Evolutionary conservation across 2,888 invertebrate species (phyloP).

Genomic region (Diaprepes abbreviatus): DNA sequence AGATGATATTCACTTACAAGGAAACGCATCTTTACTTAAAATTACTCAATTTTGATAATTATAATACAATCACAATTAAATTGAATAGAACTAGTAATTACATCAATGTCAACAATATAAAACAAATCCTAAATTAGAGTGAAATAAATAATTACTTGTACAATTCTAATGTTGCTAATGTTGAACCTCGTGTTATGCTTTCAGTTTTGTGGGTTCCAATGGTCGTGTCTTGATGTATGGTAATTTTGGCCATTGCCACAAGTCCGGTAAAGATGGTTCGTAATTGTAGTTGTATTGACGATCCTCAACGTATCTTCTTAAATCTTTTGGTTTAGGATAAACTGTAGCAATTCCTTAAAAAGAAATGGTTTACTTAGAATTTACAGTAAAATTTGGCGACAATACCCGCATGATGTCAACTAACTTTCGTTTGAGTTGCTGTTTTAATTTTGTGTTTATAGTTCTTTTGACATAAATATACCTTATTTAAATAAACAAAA

Average conservation of each 20-base stretch:
- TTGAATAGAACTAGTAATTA: not conserved
- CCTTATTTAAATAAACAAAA: too few species aligned
- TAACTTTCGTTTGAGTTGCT: too few species aligned
- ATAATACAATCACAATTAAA: constrained; percentile 11
- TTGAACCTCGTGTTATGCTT: constrained; percentile 27
- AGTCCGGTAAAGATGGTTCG: constrained; percentile 80
- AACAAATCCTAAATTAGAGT: constrained; percentile 6
- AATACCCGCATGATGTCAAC: too few species aligned
- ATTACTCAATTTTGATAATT: not conserved
- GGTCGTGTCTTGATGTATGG: constrained; percentile 62
- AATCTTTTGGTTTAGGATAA: constrained; percentile 87
- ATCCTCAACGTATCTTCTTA: constrained; percentile 77
- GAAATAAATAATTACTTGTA: constrained; percentile 30
- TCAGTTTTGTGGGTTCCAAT: constrained; percentile 61
- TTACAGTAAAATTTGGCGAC: too few species aligned
- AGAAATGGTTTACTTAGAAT: too few species aligned
- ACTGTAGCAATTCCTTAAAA: constrained; percentile 82
- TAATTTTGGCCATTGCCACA: constrained; percentile 73
- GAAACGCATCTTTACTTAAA: constrained; percentile 1
- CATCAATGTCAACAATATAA: constrained; percentile 11
- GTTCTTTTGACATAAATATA: too few species aligned
- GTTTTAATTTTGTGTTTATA: too few species aligned
- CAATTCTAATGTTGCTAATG: constrained; percentile 14
- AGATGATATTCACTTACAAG: not conserved
- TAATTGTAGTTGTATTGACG: constrained; percentile 86